Conservation (phyloP, 2,113 vertebrate species). For the Neolamprologus hecqui region DNA sequence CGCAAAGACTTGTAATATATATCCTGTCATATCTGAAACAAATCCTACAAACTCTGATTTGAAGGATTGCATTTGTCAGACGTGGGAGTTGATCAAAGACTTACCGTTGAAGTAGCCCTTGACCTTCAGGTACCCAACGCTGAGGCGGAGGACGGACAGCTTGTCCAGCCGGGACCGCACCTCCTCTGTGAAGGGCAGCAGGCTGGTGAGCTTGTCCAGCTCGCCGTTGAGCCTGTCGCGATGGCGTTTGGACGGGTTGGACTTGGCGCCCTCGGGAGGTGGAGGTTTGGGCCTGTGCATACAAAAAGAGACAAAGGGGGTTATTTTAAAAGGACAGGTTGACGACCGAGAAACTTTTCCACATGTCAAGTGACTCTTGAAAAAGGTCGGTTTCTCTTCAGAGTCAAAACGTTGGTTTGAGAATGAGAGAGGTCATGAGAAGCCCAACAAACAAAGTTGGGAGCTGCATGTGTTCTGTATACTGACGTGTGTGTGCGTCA, state of each 20-base stretch:
- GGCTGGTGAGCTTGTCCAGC: conserved; percentile 73
- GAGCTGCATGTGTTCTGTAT: not conserved
- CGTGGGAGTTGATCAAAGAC: not conserved
- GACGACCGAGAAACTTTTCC: not conserved
- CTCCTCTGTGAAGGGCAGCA: conserved; percentile 79
- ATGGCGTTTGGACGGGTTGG: conserved; percentile 81
- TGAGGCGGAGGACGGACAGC: conserved; percentile 77
- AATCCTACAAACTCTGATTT: not conserved
- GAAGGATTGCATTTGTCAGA: not conserved
- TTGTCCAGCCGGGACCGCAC: conserved; percentile 75
- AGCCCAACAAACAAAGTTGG: not conserved
- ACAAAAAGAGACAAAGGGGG: not conserved
- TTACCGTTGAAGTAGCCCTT: conserved; percentile 80
- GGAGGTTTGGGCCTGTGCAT: conserved; percentile 63
- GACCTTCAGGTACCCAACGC: conserved; percentile 79
- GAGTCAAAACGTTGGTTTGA: not conserved
- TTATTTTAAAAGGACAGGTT: not conserved
- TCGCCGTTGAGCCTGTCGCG: conserved; percentile 77
- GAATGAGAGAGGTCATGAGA: not conserved
- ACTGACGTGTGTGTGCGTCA: not conserved
- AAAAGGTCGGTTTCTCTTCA: not conserved
- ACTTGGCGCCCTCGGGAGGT: conserved; percentile 65
- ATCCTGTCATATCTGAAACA: not conserved
- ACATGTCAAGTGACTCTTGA: not conserved
- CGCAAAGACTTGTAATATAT: not conserved